Evolutionary conservation across 1,140 invertebrate genomes (phyloP).

Genomic region (Cyphomyrmex costatus): DNA sequence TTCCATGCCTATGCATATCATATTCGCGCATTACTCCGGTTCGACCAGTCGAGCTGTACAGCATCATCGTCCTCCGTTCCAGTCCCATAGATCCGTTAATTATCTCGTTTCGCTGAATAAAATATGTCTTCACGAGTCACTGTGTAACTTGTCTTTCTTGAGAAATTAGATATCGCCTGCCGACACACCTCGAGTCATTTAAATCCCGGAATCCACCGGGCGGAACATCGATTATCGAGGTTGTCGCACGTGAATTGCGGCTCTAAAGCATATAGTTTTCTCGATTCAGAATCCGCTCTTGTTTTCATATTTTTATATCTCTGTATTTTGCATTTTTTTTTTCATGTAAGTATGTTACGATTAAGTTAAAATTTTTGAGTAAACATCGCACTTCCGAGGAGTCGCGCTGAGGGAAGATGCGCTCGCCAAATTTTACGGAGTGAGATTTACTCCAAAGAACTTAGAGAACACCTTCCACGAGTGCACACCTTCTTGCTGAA

Average conservation of each 20-base stretch:
- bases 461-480: background rate
- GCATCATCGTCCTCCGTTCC: slow-evolving; percentile 14
- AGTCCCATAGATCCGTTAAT: slow-evolving; percentile 34
- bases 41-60: slow-evolving; percentile 24
- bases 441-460: too few species aligned
- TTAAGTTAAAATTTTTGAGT: background rate
- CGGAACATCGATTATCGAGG: background rate
- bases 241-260: background rate
- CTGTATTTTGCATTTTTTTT: too few species aligned
- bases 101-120: slow-evolving; percentile 36
- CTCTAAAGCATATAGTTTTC: background rate
- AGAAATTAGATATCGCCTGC: slow-evolving; percentile 7
- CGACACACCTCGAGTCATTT: background rate
- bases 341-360: background rate
- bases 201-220: background rate
- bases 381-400: background rate
- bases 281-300: background rate
- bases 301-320: background rate
- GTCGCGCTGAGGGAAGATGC: background rate
- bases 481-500: background rate
- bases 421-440: too few species aligned
- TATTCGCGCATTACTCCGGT: background rate
- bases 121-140: background rate
- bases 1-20: background rate
- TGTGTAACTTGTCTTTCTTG: slow-evolving; percentile 19